Base-by-base conservation (phyloP, 2,888 invertebrate species). In the Metalampra italica region DNA sequence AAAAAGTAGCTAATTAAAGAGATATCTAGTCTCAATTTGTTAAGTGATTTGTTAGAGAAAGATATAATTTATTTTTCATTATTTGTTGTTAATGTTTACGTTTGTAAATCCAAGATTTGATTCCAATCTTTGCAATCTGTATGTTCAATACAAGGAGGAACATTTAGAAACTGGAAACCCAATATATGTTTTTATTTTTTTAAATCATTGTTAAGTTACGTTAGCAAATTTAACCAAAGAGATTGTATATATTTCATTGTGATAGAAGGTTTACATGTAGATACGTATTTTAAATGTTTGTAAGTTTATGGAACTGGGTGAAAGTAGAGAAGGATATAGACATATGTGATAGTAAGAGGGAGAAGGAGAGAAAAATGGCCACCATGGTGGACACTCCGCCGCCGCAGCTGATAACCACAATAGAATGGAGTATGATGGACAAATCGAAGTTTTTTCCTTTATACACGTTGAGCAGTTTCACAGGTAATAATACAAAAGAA, bases 401-500 rank as follows among this genome's bases (percentile, higher is more conserved):
- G 0, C 88, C 90, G 0, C 87, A 91, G 61, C 91, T 93, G 47
- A 94, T 96, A 54, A 94, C 93, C 29, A 97, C 95, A 7, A 97
- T 99, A 55, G 98, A 99, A 83, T 97, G 98, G 96, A 93, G 97
- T 60, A 99, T 99, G 98, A 96, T 99, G 97, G 96, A 99, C 80
- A 98, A 97, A 71, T 91, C 91, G 43, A 97, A 97, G 75, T 99
- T 98, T 77, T 96, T 96, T 72, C 98, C 98, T 0, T 84, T 98
- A 49, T 97, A 97, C 50, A 95, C 98, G 89, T 83, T 97, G 11
- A 98, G 97, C 71, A 95, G 96, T 43, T 95, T 97, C 62, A 91
- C 94, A 57, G 93, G 96, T 72, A 85, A 93, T 56, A 90, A n/a
- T n/a, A n/a, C n/a, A n/a, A n/a, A n/a, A 14, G 3, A 42, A 14